phyloP scores from a whole-genome alignment of 2,888 invertebrate genomes.

The Eulithis testata region DNA sequence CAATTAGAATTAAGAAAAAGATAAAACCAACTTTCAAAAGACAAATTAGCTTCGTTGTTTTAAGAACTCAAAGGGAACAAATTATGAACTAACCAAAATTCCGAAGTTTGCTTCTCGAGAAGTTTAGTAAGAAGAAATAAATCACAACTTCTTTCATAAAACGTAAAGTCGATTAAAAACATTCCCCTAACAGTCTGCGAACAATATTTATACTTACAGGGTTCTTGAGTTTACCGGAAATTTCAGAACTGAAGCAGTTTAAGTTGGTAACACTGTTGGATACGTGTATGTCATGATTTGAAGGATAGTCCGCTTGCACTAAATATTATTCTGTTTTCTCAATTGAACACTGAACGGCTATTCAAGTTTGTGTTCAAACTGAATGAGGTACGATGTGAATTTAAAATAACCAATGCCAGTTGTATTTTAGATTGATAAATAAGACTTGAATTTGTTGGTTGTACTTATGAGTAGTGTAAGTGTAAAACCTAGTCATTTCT shows the following conservation, averaged over 20 bases:
- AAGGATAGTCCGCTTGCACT: constrained; percentile 55
- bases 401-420: no score
- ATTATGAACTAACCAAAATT: constrained; percentile 31
- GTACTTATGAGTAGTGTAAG: no score
- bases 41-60: constrained; percentile 35
- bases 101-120: constrained; percentile 28
- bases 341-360: no score
- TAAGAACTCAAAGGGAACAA: constrained; percentile 33
- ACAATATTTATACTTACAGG: constrained; percentile 42
- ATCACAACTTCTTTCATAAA: constrained; percentile 34
- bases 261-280: constrained; percentile 54
- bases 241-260: constrained; percentile 53
- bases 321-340: not conserved
- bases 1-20: constrained; percentile 23
- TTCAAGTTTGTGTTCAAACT: no score
- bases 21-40: constrained; percentile 26
- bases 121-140: constrained; percentile 31
- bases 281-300: constrained; percentile 65
- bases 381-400: no score
- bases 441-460: no score
- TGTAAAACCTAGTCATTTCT: no score
- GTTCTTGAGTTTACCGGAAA: constrained; percentile 30
- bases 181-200: constrained; percentile 38
- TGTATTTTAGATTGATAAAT: no score
- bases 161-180: constrained; percentile 42